Percentiles rank a stretch among this genome's conserved stretches.
These are phyloP conservation scores for Saturnia japonica DNA, from an alignment of 2,888 invertebrate genomes.

Conservation along the genomic window DNA sequence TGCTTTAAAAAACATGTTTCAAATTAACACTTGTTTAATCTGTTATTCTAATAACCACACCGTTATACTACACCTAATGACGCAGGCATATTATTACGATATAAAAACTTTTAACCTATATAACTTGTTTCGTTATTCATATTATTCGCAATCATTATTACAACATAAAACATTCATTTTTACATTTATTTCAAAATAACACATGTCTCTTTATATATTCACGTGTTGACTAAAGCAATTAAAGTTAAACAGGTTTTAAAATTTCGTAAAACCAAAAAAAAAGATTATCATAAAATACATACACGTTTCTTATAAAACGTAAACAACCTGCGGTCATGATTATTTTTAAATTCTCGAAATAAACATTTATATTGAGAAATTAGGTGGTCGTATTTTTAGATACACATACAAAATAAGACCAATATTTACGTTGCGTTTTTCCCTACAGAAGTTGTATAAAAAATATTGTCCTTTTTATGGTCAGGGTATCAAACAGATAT, in stretches of 20 bases:
- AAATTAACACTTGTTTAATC: too few relatives aligned
- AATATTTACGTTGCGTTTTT: not conserved
- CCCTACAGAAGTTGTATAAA: too few relatives aligned
- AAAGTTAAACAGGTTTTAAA: not conserved
- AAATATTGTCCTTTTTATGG: too few relatives aligned
- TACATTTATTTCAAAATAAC: not conserved
- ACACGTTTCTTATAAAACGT: not conserved
- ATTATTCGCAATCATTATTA: not conserved
- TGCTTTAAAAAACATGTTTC: too few relatives aligned
- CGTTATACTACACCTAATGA: too few relatives aligned
- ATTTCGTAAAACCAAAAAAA: not conserved
- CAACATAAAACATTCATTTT: not conserved
- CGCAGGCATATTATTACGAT: too few relatives aligned
- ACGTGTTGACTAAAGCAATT: not conserved
- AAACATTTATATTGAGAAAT: not conserved
- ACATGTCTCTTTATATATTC: not conserved
- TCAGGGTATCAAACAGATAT: too few relatives aligned
- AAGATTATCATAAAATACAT: not conserved
- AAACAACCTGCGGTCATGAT: not conserved
- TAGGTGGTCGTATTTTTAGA: not conserved
- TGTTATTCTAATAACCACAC: too few relatives aligned
- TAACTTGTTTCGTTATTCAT: not conserved
- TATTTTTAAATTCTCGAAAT: not conserved
- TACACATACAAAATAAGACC: not conserved
- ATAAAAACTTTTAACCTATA: not conserved